These are phyloP conservation scores for Lasioglossum vierecki DNA, from an alignment of 2,888 invertebrate species.

Conservation along the genomic window DNA sequence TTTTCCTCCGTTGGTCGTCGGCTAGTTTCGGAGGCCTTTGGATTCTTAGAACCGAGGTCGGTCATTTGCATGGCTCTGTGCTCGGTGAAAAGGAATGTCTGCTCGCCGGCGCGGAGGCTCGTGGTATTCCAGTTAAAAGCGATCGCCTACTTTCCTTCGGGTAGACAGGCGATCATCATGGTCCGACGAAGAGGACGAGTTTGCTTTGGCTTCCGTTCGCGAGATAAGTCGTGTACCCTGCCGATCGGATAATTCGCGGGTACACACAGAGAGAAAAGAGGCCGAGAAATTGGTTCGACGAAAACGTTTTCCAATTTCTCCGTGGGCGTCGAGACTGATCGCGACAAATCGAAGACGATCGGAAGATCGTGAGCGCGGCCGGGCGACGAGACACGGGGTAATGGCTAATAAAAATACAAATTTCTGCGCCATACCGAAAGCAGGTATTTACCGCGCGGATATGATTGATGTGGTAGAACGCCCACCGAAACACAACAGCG, in stretches of 20 bases:
- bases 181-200: not conserved
- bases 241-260: constrained; percentile 10
- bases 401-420: constrained; percentile 73
- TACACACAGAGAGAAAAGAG: not conserved
- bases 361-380: constrained; percentile 8
- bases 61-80: constrained; percentile 60
- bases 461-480: constrained; percentile 80
- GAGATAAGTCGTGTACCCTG: constrained; percentile 10
- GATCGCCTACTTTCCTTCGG: constrained; percentile 20
- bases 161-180: not conserved
- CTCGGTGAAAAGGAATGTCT: constrained; percentile 61
- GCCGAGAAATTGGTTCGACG: constrained; percentile 5
- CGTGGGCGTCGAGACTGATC: not conserved
- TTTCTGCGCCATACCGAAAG: constrained; percentile 72
- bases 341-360: not conserved
- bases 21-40: constrained; percentile 10
- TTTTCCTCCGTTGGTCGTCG: constrained; percentile 3
- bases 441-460: constrained; percentile 76
- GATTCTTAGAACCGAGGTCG: constrained; percentile 40
- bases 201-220: constrained; percentile 9
- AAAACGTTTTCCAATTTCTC: not conserved
- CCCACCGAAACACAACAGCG: constrained; percentile 79
- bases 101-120: not conserved
- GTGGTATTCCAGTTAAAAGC: constrained; percentile 15
- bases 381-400: constrained; percentile 53